Evolutionary conservation across 1,140 invertebrate genomes (phyloP).

Genomic region (Trichomalopsis sarcophagae): DNA sequence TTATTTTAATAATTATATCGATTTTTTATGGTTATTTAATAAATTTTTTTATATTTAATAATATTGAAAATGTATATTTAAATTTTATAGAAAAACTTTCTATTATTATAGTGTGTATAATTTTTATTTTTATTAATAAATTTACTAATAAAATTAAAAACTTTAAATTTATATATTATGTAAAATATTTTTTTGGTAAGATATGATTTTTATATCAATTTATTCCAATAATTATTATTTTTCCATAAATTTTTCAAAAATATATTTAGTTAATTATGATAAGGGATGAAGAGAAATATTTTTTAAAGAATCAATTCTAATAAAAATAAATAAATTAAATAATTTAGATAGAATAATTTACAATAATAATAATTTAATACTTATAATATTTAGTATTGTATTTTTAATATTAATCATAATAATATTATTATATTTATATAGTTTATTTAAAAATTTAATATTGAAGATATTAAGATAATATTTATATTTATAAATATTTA

Average conservation of each 20-base stretch:
- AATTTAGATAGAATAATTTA: conserved; percentile 31
- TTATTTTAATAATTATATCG: conserved; percentile 46
- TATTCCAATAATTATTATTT: conserved; percentile 67
- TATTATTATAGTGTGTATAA: no score
- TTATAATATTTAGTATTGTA: conserved; percentile 62
- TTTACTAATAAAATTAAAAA: no score
- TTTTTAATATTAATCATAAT: conserved; percentile 47
- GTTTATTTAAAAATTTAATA: conserved; percentile 73
- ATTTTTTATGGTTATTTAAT: neutral
- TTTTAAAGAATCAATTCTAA: conserved; percentile 47
- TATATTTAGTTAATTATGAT: conserved; percentile 1
- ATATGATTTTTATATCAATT: conserved; percentile 71
- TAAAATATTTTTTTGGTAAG: conserved; percentile 75
- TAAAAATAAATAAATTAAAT: conserved; percentile 38
- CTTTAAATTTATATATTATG: conserved; percentile 68
- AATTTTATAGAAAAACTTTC: no score
- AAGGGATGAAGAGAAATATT: conserved; percentile 40
- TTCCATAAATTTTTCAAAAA: neutral
- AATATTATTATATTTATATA: no score
- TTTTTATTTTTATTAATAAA: no score
- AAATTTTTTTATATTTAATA: conserved; percentile 24
- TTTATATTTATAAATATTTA: conserved; percentile 66
- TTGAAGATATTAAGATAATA: conserved; percentile 78
- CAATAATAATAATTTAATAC: conserved; percentile 62
- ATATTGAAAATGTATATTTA: conserved; percentile 30